Percentiles rank a stretch among this genome's conserved stretches.
Conservation (phyloP, 2,888 invertebrate species). For the Pristionchus entomophagus region DNA sequence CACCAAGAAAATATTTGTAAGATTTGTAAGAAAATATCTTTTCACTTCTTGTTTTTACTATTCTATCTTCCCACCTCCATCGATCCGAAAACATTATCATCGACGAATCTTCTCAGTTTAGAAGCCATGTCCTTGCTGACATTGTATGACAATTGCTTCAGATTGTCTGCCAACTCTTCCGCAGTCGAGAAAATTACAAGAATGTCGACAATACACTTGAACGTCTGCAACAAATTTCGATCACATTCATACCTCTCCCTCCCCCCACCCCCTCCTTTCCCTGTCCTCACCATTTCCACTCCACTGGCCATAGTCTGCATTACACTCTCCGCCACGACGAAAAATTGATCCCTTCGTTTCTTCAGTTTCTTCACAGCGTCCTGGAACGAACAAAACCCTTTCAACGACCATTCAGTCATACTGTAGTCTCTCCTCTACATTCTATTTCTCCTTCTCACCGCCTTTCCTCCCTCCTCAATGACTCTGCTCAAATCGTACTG, state of each 20-base stretch:
- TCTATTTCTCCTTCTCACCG: background rate
- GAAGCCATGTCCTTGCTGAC: constrained; percentile 54
- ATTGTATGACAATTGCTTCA: background rate
- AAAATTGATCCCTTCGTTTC: constrained; percentile 85
- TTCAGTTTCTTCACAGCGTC: constrained; percentile 82
- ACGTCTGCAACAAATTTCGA: constrained; percentile 15
- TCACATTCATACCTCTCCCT: background rate
- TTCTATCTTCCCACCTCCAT: constrained; percentile 23
- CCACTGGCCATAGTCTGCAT: constrained; percentile 78
- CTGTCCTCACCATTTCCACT: constrained; percentile 64
- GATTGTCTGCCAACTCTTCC: background rate
- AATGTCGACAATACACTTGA: constrained; percentile 42
- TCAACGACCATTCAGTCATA: no score
- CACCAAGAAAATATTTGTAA: no score
- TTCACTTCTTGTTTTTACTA: no score
- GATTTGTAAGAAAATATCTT: no score
- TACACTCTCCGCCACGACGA: constrained; percentile 84
- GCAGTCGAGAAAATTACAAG: constrained; percentile 18
- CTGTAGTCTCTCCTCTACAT: no score
- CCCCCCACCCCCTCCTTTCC: background rate
- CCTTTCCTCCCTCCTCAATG: constrained; percentile 35
- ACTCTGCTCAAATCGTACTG: constrained; percentile 12
- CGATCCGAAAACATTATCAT: constrained; percentile 69
- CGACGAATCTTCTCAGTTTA: constrained; percentile 64
- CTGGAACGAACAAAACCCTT: constrained; percentile 69